Evolutionary conservation across 2,888 invertebrate species (phyloP).

Genomic region (Dascillus cervinus): DNA sequence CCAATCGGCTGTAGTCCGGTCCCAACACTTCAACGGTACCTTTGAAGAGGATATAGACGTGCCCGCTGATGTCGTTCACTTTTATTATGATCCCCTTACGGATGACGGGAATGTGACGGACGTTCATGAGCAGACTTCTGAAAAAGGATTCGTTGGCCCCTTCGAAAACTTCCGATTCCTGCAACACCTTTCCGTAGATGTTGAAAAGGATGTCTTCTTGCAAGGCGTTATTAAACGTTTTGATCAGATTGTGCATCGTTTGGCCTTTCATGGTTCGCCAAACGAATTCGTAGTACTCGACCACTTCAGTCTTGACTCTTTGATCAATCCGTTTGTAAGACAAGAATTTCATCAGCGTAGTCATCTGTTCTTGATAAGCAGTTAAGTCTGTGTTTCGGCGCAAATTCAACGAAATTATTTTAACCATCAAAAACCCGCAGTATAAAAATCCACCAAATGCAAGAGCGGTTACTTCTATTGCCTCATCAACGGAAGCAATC

Average conservation of each 20-base stretch:
- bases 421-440: constrained; percentile 8
- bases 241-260: constrained; percentile 9
- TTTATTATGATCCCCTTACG: constrained; percentile 14
- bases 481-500: neutral
- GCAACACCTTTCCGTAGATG: constrained; percentile 14
- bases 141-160: constrained; percentile 14
- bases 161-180: constrained; percentile 12
- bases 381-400: constrained; percentile 15
- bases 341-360: constrained; percentile 19
- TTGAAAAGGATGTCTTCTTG: constrained; percentile 19
- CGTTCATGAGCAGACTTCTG: constrained; percentile 13
- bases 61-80: constrained; percentile 21
- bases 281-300: constrained; percentile 23
- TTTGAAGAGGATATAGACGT: constrained; percentile 20
- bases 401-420: constrained; percentile 11
- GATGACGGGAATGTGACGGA: constrained; percentile 12
- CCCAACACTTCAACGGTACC: constrained; percentile 23
- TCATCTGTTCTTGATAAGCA: constrained; percentile 22
- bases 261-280: constrained; percentile 19
- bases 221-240: constrained; percentile 14
- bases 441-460: constrained; percentile 3
- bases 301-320: constrained; percentile 18
- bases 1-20: constrained; percentile 20
- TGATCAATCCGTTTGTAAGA: constrained; percentile 18
- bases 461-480: neutral